A percentile compares a stretch with the other conserved stretches of the same genome.
phyloP scores from a whole-genome alignment of 2,888 invertebrate species.

The Cheilosia variabilis region DNA sequence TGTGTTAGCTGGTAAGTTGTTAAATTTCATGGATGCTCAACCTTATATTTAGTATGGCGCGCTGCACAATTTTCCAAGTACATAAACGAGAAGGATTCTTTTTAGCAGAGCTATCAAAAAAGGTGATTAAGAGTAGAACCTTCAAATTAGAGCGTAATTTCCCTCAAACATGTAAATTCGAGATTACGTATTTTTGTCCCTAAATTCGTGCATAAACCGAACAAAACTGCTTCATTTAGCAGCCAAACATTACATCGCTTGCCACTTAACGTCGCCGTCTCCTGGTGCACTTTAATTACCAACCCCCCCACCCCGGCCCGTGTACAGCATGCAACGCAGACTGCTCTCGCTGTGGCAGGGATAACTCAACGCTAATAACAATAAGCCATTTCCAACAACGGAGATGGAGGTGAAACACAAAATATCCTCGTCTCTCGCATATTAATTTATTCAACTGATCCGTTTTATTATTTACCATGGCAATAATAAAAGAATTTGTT shows the following conservation, averaged over 20 bases:
- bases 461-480: slow-evolving; percentile 56
- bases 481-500: slow-evolving; percentile 31
- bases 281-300: slow-evolving; percentile 29
- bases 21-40: no score
- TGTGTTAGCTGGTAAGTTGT: no score
- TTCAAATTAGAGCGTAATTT: slow-evolving; percentile 16
- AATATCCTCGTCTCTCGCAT: slow-evolving; percentile 38
- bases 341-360: slow-evolving; percentile 25
- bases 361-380: slow-evolving; percentile 57
- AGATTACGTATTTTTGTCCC: neutral
- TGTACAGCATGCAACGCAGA: neutral
- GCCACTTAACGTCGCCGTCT: slow-evolving; percentile 8
- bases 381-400: slow-evolving; percentile 36
- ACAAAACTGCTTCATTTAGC: neutral
- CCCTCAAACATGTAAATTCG: slow-evolving; percentile 8
- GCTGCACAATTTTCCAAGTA: no score
- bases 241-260: slow-evolving; percentile 7
- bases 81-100: neutral
- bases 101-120: neutral
- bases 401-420: slow-evolving; percentile 41
- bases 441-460: slow-evolving; percentile 56
- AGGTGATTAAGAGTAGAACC: neutral
- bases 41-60: no score
- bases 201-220: neutral
- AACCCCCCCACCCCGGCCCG: slow-evolving; percentile 2